Evolutionary conservation across 2,797 vertebrate genomes (phyloP), one percentile per base, ranked within the genome.

Genomic region (Oryzias sinensis): DNA sequence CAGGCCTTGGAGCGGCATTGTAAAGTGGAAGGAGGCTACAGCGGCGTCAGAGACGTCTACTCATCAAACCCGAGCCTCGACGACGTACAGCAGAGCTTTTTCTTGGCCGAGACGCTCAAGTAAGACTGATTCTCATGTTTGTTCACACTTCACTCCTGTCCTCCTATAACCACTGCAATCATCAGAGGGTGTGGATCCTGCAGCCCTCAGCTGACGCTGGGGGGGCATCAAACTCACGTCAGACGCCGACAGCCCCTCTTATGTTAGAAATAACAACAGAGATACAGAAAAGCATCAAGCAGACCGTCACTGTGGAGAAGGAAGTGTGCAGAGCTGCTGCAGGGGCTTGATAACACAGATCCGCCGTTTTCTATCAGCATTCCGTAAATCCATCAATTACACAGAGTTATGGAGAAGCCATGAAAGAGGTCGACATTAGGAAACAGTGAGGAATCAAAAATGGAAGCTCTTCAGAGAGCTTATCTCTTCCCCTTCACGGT

Each of bases 71-170:
- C 95, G 43, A 95, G 68, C 78, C 93, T 97, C 6, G 97, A 99
- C 1, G 96, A 99, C 1, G 97, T 99, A 6, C 97, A 99, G 65
- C 97, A 99, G 87, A 99, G 97, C 84, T 99, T 99, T 89, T 99
- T 93, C 90, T 85, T 98, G 79, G 95, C 97, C 6, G 97, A 99
- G 88, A 99, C 97, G 0, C 93, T 99, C 59, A 99, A 99, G 97
- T 99, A 91, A 95, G 93, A 87, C 62, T 20, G 69, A 48, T 51
- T 8, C 56, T 7, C 53, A 7, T 11, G 13, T 54, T 5, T 8
- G 15, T 2, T 5, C 27, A 1, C 57, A 9, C 42, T 25, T 16
- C 57, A 42, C 59, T 29, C 44, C 37, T 57, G 57, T 57, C 47
- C 41, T 46, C 40, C 17, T 14, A 27, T 58, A 55, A 70, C 57